A percentile compares a stretch with the other conserved stretches of the same genome.
Conservation (phyloP, 2,888 invertebrate species). For the Scaptomyza cyrtandrae region DNA sequence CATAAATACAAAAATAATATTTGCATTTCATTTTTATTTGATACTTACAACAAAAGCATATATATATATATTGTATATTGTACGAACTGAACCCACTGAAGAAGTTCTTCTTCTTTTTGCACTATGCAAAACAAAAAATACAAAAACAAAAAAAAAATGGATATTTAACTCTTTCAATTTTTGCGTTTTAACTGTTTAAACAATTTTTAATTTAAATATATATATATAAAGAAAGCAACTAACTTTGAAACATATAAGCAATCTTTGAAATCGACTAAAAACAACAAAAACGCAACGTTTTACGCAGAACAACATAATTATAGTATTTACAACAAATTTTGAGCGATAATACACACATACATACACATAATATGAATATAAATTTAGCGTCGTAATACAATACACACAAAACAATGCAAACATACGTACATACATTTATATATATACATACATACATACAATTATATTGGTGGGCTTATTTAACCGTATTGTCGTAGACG, state of each 20-base stretch:
- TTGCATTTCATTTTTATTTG: constrained; percentile 75
- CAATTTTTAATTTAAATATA: constrained; percentile 36
- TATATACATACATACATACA: constrained; percentile 25
- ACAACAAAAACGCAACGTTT: constrained; percentile 21
- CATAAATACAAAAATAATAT: constrained; percentile 35
- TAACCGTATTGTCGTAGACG: constrained; percentile 60
- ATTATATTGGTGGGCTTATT: constrained; percentile 68
- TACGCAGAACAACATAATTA: constrained; percentile 35
- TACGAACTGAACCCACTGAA: constrained; percentile 79
- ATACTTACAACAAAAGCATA: constrained; percentile 42
- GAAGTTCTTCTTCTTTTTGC: constrained; percentile 75
- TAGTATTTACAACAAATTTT: constrained; percentile 35
- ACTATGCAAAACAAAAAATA: constrained; percentile 63
- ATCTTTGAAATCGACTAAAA: constrained; percentile 76
- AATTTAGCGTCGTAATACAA: no score
- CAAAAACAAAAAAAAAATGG: constrained; percentile 27
- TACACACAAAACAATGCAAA: constrained; percentile 28
- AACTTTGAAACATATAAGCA: constrained; percentile 81
- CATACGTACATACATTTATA: constrained; percentile 23
- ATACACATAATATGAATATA: constrained; percentile 19
- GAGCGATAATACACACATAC: constrained; percentile 27
- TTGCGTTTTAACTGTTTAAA: constrained; percentile 62
- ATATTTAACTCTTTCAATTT: constrained; percentile 52
- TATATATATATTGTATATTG: constrained; percentile 44
- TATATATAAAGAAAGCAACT: constrained; percentile 66